A percentile compares a stretch with the other conserved stretches of the same genome.
phyloP scores from a whole-genome alignment of 1,140 invertebrate genomes.

The Drosophila elegans region DNA sequence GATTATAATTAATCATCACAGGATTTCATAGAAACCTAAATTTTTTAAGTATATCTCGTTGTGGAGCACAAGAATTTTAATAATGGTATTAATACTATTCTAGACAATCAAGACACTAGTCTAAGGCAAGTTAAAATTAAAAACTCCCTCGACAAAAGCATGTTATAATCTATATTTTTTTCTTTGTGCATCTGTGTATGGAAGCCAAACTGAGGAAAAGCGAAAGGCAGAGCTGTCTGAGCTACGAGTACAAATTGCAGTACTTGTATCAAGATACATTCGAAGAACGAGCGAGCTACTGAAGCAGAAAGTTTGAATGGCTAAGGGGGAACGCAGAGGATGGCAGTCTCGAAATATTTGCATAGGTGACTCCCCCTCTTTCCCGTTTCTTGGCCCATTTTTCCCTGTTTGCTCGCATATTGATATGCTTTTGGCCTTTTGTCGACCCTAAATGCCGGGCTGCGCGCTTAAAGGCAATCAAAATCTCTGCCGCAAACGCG shows the following conservation, averaged over 20 bases:
- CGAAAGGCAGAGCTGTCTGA: conserved; percentile 25
- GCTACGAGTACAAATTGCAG: conserved; percentile 74
- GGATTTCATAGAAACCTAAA: no score
- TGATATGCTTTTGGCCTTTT: conserved; percentile 59
- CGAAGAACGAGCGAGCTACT: conserved; percentile 60
- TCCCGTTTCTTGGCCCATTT: background rate
- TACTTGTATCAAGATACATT: conserved; percentile 79
- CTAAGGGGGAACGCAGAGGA: conserved; percentile 3
- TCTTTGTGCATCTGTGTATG: background rate
- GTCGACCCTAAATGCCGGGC: conserved; percentile 49
- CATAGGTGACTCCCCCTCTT: conserved; percentile 52
- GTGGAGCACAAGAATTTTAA: no score
- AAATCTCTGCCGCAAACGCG: conserved; percentile 21
- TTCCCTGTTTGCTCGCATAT: conserved; percentile 40
- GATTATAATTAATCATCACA: no score
- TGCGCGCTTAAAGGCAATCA: conserved; percentile 32
- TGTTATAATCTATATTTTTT: background rate
- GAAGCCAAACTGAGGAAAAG: conserved; percentile 20
- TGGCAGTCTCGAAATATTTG: conserved; percentile 50
- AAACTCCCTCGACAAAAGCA: no score
- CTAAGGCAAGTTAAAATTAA: no score
- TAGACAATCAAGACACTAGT: no score
- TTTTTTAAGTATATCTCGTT: no score
- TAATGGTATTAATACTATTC: no score
- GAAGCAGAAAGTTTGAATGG: conserved; percentile 37